A percentile compares a stretch with the other conserved stretches of the same genome.
Evolutionary conservation across 2,888 invertebrate genomes (phyloP).

Genomic region (Himalopsyche japonica): DNA sequence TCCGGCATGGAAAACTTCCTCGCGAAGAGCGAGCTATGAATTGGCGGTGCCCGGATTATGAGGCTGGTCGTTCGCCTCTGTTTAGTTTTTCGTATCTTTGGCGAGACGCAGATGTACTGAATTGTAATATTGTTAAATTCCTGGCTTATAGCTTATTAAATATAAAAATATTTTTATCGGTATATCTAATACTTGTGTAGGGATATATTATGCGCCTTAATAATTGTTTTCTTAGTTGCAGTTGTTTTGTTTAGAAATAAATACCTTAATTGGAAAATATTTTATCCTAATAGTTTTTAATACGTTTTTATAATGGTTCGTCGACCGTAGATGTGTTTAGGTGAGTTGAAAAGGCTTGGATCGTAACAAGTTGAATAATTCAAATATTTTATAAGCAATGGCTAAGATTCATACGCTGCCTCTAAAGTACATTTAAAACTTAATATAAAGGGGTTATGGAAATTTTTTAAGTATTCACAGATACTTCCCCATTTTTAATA

Average conservation of each 20-base stretch:
- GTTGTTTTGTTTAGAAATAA: slow-evolving; percentile 32
- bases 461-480: slow-evolving; percentile 18
- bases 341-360: slow-evolving; percentile 10
- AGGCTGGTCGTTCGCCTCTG: neutral
- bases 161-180: slow-evolving; percentile 37
- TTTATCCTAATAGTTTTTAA: slow-evolving; percentile 27
- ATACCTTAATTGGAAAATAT: slow-evolving; percentile 20
- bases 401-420: slow-evolving; percentile 16
- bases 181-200: slow-evolving; percentile 36
- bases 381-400: neutral
- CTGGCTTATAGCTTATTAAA: slow-evolving; percentile 36
- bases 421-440: slow-evolving; percentile 16
- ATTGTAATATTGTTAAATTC: slow-evolving; percentile 34
- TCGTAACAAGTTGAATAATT: slow-evolving; percentile 12
- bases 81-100: slow-evolving; percentile 12
- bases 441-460: slow-evolving; percentile 27
- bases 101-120: slow-evolving; percentile 10
- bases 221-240: slow-evolving; percentile 37
- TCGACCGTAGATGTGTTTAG: neutral
- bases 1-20: neutral
- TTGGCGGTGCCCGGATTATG: neutral
- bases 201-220: slow-evolving; percentile 38
- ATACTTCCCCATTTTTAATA: slow-evolving; percentile 21
- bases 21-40: neutral
- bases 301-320: slow-evolving; percentile 22